phyloP scores from a whole-genome alignment of 2,113 vertebrate species.

The Chunga burmeisteri region DNA sequence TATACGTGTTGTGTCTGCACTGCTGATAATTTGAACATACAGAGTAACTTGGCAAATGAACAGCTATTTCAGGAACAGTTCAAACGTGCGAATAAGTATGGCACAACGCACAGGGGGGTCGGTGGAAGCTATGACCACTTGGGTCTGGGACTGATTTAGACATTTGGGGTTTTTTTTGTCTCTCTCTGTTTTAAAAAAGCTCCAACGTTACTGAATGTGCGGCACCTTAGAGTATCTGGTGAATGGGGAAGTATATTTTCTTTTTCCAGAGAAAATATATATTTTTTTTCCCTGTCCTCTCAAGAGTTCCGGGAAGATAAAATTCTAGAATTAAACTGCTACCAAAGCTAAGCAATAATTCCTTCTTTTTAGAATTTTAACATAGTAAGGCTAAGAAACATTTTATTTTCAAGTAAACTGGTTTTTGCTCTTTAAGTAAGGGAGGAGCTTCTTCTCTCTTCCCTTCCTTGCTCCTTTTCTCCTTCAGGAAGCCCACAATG shows the following conservation, averaged over 20 bases:
- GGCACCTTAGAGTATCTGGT: background rate
- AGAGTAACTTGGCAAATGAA: background rate
- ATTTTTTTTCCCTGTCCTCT: background rate
- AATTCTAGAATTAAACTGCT: background rate
- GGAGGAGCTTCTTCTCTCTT: background rate
- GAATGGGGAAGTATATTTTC: background rate
- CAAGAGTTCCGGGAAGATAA: background rate
- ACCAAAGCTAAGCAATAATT: background rate
- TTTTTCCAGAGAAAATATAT: background rate
- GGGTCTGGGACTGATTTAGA: background rate
- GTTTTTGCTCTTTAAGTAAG: background rate
- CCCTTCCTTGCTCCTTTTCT: background rate
- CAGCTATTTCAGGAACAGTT: background rate
- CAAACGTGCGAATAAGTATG: background rate
- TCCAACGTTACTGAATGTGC: background rate
- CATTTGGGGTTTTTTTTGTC: fast-evolving
- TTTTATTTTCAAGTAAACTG: background rate
- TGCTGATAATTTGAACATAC: background rate
- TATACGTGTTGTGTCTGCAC: fast-evolving
- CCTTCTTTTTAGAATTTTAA: background rate
- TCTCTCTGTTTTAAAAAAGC: background rate
- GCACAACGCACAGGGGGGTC: fast-evolving
- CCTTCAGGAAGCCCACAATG: background rate
- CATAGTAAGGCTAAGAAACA: background rate
- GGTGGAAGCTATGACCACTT: background rate